Evolutionary conservation across 92 coral and sea anemone species (phyloP).

Genomic region (Siderastrea radians): DNA sequence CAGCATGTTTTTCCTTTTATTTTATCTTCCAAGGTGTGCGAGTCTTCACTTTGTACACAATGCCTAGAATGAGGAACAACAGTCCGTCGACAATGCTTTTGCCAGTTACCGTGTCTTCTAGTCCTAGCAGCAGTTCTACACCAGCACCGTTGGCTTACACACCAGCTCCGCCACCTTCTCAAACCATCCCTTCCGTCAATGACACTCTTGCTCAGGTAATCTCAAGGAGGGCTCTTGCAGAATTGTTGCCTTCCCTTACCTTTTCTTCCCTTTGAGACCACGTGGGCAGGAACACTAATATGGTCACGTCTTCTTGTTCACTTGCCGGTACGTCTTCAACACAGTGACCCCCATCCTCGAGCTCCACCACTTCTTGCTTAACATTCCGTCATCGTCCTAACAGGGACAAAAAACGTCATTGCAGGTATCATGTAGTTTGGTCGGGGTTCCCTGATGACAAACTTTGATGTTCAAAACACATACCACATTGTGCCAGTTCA

Average conservation of each 20-base stretch:
- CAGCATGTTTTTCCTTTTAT: not conserved
- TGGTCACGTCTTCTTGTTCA: not conserved
- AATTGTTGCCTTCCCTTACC: not conserved
- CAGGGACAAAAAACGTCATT: not conserved
- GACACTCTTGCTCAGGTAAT: not conserved
- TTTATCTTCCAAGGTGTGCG: not conserved
- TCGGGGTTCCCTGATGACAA: not conserved
- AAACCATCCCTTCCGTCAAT: not conserved
- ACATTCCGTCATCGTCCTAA: not conserved
- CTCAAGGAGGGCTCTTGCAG: no score
- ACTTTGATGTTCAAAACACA: not conserved
- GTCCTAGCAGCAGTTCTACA: slow-evolving; percentile 1
- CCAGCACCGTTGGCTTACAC: not conserved
- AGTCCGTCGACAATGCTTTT: slow-evolving; percentile 7
- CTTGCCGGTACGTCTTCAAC: not conserved
- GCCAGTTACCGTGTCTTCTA: not conserved
- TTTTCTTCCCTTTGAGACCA: not conserved
- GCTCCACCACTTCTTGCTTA: not conserved
- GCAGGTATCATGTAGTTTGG: not conserved
- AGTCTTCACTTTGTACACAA: not conserved
- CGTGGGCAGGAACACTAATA: not conserved
- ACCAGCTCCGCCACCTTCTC: not conserved
- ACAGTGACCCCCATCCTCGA: not conserved
- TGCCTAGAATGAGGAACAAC: slow-evolving; percentile 15
- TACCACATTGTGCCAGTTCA: not conserved